Percentiles rank a stretch among this genome's conserved stretches.
Conservation (phyloP, 2,113 vertebrate genomes). For the Plecotus auritus region DNA sequence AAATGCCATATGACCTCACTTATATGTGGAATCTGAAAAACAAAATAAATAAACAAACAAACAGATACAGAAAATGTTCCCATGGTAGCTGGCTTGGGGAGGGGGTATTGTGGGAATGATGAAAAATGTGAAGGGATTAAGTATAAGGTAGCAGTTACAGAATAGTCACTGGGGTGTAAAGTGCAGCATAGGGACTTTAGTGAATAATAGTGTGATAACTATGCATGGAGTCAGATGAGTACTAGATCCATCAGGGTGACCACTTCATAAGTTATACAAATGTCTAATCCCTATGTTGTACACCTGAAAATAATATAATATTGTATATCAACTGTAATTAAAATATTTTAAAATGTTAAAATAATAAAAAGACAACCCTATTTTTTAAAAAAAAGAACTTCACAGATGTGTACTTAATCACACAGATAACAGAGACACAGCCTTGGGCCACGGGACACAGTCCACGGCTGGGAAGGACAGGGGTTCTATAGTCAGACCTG, state of each 20-base stretch:
- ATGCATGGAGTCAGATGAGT: background rate
- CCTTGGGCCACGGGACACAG: background rate
- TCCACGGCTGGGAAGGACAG: background rate
- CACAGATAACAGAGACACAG: background rate
- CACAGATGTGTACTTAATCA: background rate
- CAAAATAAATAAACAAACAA: background rate
- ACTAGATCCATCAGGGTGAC: background rate
- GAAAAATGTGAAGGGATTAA: background rate
- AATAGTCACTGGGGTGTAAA: background rate
- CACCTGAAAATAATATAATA: background rate
- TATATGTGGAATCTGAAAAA: background rate
- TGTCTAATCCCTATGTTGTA: background rate
- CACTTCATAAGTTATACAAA: background rate
- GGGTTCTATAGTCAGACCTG: background rate
- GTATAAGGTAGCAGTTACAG: background rate
- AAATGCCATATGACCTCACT: background rate
- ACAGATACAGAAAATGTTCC: background rate
- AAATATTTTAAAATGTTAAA: background rate
- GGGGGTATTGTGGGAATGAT: background rate
- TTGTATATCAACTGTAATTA: background rate
- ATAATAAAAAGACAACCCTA: background rate
- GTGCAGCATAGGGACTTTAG: background rate
- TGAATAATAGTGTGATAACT: background rate
- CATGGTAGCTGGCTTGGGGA: no score
- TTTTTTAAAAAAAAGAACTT: background rate